phyloP scores from a whole-genome alignment of 2,797 vertebrate genomes.

The Naso thynnoides region DNA sequence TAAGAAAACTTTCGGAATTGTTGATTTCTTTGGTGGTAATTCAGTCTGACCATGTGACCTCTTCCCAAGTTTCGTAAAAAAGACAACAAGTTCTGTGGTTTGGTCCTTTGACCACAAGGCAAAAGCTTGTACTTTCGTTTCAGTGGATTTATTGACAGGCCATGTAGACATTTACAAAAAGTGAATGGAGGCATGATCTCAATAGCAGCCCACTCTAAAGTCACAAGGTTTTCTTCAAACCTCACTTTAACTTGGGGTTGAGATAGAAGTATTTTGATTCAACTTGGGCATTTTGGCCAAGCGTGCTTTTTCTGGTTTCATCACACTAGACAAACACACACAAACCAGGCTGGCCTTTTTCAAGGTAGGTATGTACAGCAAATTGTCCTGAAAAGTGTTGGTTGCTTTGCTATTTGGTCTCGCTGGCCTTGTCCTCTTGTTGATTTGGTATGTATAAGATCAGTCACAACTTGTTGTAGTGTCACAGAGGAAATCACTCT shows the following conservation, averaged over 20 bases:
- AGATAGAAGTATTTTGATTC: constrained; percentile 33
- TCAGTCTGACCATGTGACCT: not conserved
- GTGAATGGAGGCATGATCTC: constrained; percentile 28
- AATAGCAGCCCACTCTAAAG: not conserved
- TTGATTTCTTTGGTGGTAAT: not conserved
- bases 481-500: not conserved
- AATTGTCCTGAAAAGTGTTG: not conserved
- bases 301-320: not conserved
- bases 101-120: not conserved
- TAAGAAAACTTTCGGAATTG: not conserved
- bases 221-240: constrained; percentile 14
- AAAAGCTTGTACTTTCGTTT: not conserved
- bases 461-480: not conserved
- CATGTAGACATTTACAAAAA: constrained; percentile 13
- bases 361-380: not conserved
- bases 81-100: not conserved
- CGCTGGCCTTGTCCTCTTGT: not conserved
- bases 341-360: not conserved
- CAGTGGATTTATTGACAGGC: constrained; percentile 10
- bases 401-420: not conserved
- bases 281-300: constrained; percentile 9
- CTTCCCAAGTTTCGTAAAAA: not conserved
- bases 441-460: not conserved
- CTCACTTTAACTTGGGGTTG: constrained; percentile 2
- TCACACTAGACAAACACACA: constrained; percentile 6